These are phyloP conservation scores for Psephotus haematonotus DNA, from an alignment of 2,113 vertebrate species.

Conservation along the genomic window DNA sequence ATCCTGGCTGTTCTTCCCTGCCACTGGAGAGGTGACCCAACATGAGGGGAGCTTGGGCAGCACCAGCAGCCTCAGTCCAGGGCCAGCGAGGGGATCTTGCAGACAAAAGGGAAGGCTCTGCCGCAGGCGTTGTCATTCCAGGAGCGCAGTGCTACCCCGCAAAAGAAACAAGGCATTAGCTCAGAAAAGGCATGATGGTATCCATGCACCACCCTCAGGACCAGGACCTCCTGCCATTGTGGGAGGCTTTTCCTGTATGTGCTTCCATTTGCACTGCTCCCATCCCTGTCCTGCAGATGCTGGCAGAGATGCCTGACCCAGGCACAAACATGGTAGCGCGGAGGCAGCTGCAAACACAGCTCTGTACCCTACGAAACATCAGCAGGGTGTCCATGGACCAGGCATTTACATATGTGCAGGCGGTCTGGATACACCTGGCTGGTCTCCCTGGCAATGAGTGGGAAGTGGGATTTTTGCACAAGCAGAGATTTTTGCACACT, in stretches of 20 bases:
- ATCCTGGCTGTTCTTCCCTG: neutral
- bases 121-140: constrained; percentile 84
- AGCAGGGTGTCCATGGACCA: fast-evolving
- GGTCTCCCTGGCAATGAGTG: neutral
- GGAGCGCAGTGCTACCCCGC: constrained; percentile 76
- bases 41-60: neutral
- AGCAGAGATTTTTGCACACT: neutral
- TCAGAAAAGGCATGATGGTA: neutral
- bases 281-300: neutral
- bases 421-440: neutral
- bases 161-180: neutral
- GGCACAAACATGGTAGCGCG: neutral
- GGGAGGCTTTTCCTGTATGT: neutral
- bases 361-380: neutral
- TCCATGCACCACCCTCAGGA: fast-evolving
- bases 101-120: constrained; percentile 82
- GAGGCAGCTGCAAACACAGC: neutral
- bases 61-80: constrained; percentile 23
- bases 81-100: constrained; percentile 79
- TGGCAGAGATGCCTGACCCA: neutral
- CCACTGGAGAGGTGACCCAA: neutral
- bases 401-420: neutral
- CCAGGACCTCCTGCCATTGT: fast-evolving
- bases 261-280: neutral
- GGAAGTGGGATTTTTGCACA: neutral